These are phyloP conservation scores for Iphiclides podalirius DNA, from an alignment of 2,888 invertebrate genomes.

Conservation along the genomic window DNA sequence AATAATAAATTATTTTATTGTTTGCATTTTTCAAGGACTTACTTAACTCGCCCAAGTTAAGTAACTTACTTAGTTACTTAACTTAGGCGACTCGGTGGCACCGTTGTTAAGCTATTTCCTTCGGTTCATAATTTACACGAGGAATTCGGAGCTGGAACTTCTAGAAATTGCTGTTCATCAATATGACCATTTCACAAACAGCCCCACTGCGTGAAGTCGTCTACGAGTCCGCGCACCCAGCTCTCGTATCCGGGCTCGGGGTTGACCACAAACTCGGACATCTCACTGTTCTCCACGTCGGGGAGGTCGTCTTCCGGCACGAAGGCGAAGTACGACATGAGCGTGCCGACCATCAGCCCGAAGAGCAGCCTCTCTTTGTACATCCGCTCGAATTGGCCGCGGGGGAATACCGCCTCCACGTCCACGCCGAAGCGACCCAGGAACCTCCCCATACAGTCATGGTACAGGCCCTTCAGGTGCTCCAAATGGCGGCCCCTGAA, in stretches of 20 bases:
- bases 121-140: too few relatives aligned
- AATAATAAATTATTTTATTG: too few relatives aligned
- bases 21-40: too few relatives aligned
- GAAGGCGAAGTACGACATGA: constrained; percentile 42
- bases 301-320: constrained; percentile 37
- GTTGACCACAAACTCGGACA: constrained; percentile 29
- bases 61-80: too few relatives aligned
- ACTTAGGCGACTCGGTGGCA: too few relatives aligned
- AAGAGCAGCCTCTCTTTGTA: constrained; percentile 42
- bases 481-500: constrained; percentile 41
- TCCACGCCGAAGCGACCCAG: constrained; percentile 42
- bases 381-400: constrained; percentile 40
- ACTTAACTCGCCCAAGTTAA: too few relatives aligned
- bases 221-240: constrained; percentile 38
- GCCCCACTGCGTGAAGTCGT: constrained; percentile 31
- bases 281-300: constrained; percentile 30
- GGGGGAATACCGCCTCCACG: constrained; percentile 39
- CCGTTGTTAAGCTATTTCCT: too few relatives aligned
- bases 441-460: constrained; percentile 37
- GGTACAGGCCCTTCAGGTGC: constrained; percentile 43
- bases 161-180: too few relatives aligned
- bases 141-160: too few relatives aligned
- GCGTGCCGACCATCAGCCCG: constrained; percentile 39
- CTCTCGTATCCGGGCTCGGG: constrained; percentile 33
- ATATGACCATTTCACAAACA: too few relatives aligned